These are phyloP conservation scores for Calliphora vicina DNA, from an alignment of 1,140 invertebrate species.

Conservation along the genomic window DNA sequence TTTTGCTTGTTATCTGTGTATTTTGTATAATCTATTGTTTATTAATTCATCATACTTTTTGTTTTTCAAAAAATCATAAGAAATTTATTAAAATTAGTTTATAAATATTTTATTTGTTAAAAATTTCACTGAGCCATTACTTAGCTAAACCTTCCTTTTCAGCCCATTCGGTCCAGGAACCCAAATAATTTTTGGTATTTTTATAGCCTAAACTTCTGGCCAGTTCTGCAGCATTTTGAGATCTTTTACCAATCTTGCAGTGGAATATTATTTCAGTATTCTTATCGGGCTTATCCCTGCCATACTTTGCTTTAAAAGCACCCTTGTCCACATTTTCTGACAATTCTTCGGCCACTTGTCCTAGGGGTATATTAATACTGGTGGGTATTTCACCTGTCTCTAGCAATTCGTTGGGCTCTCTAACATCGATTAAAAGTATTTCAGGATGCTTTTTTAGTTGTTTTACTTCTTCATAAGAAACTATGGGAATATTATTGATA, in stretches of 20 bases:
- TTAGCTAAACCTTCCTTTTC: slow-evolving; percentile 56
- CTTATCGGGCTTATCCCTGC: slow-evolving; percentile 65
- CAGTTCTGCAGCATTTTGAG: slow-evolving; percentile 67
- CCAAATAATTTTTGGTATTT: slow-evolving; percentile 62
- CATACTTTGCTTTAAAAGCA: slow-evolving; percentile 64
- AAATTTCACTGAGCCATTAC: not conserved
- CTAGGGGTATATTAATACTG: slow-evolving; percentile 78
- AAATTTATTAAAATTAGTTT: too few species aligned
- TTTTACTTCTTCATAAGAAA: slow-evolving; percentile 65
- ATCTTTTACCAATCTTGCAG: slow-evolving; percentile 70
- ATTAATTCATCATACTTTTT: too few species aligned
- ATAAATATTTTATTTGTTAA: too few species aligned
- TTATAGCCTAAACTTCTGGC: slow-evolving; percentile 68
- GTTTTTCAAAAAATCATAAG: too few species aligned
- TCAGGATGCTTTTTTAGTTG: slow-evolving; percentile 61
- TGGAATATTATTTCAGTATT: slow-evolving; percentile 70
- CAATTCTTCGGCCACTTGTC: slow-evolving; percentile 50
- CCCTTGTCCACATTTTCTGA: slow-evolving; percentile 53
- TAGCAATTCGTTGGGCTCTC: slow-evolving; percentile 71
- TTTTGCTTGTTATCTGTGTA: too few species aligned
- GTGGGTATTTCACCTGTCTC: slow-evolving; percentile 73
- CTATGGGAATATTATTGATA: slow-evolving; percentile 44
- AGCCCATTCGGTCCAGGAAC: slow-evolving; percentile 65
- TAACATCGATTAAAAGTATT: slow-evolving; percentile 72
- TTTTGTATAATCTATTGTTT: too few species aligned